Evolutionary conservation across 2,888 invertebrate species (phyloP), one percentile per base, ranked within the genome.

Genomic region (Cerastis leucographa): DNA sequence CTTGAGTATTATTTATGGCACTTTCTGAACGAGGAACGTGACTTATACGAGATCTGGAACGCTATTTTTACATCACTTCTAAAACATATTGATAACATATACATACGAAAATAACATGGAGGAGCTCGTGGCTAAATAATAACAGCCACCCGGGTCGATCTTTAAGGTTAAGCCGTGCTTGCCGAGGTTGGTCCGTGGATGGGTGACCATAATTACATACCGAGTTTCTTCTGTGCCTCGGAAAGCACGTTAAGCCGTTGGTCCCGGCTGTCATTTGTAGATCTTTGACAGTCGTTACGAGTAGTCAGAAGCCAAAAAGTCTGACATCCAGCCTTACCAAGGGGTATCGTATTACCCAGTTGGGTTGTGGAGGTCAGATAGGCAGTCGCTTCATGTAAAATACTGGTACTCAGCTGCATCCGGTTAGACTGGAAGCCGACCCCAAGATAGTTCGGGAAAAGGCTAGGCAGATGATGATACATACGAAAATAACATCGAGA

Each of bases 1-100:
- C 83, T 76, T 72, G 83, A 84, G 83, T 59, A 64, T 84, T 82
- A 85, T 89, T 84, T 88, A 86, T 81, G 83, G 49, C 56, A 59
- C 44, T 3, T 51, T 44, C 19, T n/a, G 44, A 65, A 64, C 71
- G 49, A 12, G n/a, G 46, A 49, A 82, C 74, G 66, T 78, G 79
- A 67, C 74, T 66, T 76, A 54, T 68, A 70, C 29, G 61, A 62
- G 49, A 62, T 54, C 40, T 69, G 64, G 14, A 35, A 46, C 46
- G 56, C 25, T 85, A 65, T 74, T 62, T 78, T 70, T 67, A 2
- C 59, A 46, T 56, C 62, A 44, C 35, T 59, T 72, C 17, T 71
- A 81, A 71, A 59, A 67, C 22, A 71, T 74, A 76, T 76, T 40
- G 44, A 42, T n/a, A 62, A 40, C 40, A n/a, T n/a, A n/a, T 11